phyloP scores from a whole-genome alignment of 2,797 vertebrate genomes.

The Myiotriccus ornatus region DNA sequence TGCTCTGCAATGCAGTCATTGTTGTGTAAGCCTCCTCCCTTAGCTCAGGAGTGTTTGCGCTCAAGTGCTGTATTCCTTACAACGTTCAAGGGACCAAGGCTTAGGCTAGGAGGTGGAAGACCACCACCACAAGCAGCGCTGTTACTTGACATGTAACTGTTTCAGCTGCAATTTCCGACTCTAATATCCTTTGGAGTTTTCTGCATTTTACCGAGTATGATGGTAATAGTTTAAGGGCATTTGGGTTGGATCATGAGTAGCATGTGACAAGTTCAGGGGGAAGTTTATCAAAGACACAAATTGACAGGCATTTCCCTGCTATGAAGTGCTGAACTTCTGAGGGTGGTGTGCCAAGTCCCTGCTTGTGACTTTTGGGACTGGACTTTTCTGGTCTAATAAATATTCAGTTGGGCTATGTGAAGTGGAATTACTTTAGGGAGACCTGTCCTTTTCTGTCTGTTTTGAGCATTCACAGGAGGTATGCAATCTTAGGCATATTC shows the following conservation, averaged over 20 bases:
- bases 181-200: not conserved
- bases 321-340: not conserved
- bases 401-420: not conserved
- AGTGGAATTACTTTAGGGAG: not conserved
- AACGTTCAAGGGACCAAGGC: not conserved
- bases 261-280: not conserved
- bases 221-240: not conserved
- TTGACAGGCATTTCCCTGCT: not conserved
- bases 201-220: not conserved
- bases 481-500: not conserved
- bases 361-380: not conserved
- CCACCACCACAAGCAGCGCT: not conserved
- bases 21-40: not conserved
- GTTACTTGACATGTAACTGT: not conserved
- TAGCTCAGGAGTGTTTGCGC: fast-evolving
- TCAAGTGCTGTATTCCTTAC: not conserved
- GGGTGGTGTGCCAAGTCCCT: not conserved
- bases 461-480: not conserved
- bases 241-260: not conserved
- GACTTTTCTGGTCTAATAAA: not conserved
- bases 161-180: not conserved
- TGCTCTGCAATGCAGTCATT: not conserved
- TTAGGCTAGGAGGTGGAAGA: not conserved
- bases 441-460: not conserved
- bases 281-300: not conserved